Percentiles rank a stretch among this genome's conserved stretches.
Conservation (phyloP, 2,888 invertebrate species). For the Steromphala cineraria region DNA sequence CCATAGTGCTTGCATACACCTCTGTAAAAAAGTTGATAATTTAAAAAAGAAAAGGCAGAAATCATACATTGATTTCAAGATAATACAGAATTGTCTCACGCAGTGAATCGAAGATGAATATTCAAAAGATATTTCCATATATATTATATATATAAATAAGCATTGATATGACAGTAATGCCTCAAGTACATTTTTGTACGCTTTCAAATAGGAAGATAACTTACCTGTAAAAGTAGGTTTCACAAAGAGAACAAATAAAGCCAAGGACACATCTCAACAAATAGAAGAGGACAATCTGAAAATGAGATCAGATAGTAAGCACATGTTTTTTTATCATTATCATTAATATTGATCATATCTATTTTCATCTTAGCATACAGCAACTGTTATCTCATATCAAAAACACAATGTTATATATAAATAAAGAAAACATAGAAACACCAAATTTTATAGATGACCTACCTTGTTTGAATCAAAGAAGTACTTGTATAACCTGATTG, state of each 20-base stretch:
- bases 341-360: too few species aligned
- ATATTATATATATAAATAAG: background rate
- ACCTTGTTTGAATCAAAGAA: conserved; percentile 83
- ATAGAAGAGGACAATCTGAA: conserved; percentile 90
- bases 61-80: too few species aligned
- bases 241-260: conserved; percentile 86
- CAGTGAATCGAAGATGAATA: background rate
- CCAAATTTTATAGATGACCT: conserved; percentile 18
- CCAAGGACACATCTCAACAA: conserved; percentile 88
- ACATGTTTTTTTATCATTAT: background rate
- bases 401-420: too few species aligned
- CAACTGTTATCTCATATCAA: too few species aligned
- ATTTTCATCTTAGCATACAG: too few species aligned
- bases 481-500: conserved; percentile 87
- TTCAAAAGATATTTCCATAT: background rate
- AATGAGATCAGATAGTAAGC: background rate
- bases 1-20: conserved; percentile 82
- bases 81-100: too few species aligned
- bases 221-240: conserved; percentile 96
- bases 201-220: conserved; percentile 58
- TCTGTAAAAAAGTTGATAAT: too few species aligned
- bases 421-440: too few species aligned
- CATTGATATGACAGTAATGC: too few species aligned
- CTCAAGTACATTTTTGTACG: too few species aligned
- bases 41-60: too few species aligned